Conservation (phyloP, 2,888 invertebrate species). For the Apotomis turbidana region DNA sequence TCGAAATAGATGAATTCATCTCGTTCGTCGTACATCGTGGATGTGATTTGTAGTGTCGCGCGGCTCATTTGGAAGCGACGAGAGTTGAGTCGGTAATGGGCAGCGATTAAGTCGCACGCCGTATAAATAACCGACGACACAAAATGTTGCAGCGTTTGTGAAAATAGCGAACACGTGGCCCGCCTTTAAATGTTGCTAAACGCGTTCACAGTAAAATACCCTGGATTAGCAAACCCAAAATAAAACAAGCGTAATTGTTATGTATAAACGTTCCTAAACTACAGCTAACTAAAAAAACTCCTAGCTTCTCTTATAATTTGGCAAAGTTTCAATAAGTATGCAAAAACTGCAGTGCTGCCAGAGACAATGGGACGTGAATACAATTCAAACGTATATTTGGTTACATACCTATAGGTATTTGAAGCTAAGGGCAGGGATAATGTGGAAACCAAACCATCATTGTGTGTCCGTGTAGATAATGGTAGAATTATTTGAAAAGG, state of each 20-base stretch:
- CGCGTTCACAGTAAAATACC: slow-evolving; percentile 21
- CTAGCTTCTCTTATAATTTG: background rate
- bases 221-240: background rate
- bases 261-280: background rate
- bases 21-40: slow-evolving; percentile 36
- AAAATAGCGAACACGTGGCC: slow-evolving; percentile 58
- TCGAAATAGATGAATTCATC: slow-evolving; percentile 42
- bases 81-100: slow-evolving; percentile 57
- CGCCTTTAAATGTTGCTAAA: slow-evolving; percentile 27
- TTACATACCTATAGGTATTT: background rate
- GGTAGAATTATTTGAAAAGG: too few species aligned
- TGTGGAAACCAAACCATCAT: too few species aligned
- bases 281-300: background rate
- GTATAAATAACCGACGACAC: slow-evolving; percentile 61
- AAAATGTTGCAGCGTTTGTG: slow-evolving; percentile 55
- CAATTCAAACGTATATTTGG: background rate
- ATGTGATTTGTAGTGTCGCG: slow-evolving; percentile 51
- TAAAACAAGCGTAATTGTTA: background rate
- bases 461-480: too few species aligned
- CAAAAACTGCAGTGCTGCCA: background rate
- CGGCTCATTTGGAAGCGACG: slow-evolving; percentile 61
- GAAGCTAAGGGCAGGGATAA: too few species aligned
- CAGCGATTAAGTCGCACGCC: slow-evolving; percentile 58
- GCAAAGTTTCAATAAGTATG: background rate
- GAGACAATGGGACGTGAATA: background rate